These are phyloP conservation scores for Lates japonicus DNA, from an alignment of 2,797 vertebrate species.

Conservation along the genomic window DNA sequence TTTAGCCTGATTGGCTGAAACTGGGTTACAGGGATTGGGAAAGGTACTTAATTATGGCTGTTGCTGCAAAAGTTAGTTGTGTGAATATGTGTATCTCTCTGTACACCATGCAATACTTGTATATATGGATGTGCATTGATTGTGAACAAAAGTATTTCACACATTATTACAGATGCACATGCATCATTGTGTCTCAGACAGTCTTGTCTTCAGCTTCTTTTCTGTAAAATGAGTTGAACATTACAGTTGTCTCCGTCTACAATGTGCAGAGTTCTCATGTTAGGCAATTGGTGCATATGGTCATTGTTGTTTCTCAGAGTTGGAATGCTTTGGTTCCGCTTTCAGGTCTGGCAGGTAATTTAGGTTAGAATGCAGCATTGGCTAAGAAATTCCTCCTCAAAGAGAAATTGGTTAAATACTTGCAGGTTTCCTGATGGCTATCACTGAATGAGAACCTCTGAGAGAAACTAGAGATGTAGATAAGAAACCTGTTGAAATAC, in stretches of 20 bases:
- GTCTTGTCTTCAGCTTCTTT: constrained; percentile 4
- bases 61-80: constrained; percentile 54
- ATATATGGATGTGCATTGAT: background rate
- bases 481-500: background rate
- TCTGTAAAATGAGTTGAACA: background rate
- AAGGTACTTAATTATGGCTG: constrained; percentile 67
- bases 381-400: background rate
- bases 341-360: too few species aligned
- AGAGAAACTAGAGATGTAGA: background rate
- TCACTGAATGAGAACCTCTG: background rate
- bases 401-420: background rate
- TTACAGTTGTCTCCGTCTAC: constrained; percentile 3
- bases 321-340: background rate
- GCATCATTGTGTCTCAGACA: background rate
- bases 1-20: constrained; percentile 78
- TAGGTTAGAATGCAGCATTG: background rate
- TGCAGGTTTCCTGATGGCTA: background rate
- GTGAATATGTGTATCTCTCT: constrained; percentile 20
- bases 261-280: background rate
- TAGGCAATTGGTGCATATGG: background rate
- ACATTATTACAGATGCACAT: constrained; percentile 20
- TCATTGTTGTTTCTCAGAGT: background rate
- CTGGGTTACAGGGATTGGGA: constrained; percentile 74
- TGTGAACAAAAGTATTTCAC: constrained; percentile 16
- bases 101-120: background rate